Conservation (phyloP, 2,113 vertebrate species). For the Guaruba guarouba region DNA sequence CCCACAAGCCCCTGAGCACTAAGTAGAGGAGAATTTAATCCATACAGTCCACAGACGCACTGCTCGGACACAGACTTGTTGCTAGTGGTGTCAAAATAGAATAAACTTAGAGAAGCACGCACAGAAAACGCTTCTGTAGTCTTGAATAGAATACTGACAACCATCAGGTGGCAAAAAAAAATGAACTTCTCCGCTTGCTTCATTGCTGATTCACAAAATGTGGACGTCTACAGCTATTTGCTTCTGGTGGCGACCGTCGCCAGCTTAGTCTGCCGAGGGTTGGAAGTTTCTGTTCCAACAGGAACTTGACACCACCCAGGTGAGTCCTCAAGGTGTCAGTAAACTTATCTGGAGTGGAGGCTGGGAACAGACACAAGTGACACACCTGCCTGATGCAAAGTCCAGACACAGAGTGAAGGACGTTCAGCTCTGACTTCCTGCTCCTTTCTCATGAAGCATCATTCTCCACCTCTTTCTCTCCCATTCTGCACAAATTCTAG, state of each 20-base stretch:
- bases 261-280: background rate
- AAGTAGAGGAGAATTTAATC: conserved; percentile 64
- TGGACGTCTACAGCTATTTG: background rate
- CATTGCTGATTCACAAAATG: conserved; percentile 63
- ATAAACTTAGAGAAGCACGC: conserved; percentile 58
- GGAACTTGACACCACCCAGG: conserved; percentile 68
- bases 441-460: background rate
- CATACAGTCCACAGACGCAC: conserved; percentile 71
- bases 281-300: conserved; percentile 69
- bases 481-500: background rate
- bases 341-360: conserved; percentile 8
- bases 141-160: background rate
- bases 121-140: background rate
- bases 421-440: background rate
- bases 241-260: background rate
- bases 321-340: conserved; percentile 43
- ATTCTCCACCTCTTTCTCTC: background rate
- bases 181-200: background rate
- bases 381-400: background rate
- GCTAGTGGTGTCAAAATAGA: conserved; percentile 52
- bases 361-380: background rate
- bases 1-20: conserved; percentile 59
- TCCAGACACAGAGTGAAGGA: background rate
- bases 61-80: conserved; percentile 38
- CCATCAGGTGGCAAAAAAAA: background rate